Conservation (phyloP, 2,888 invertebrate species). For the Agriopis leucophaearia region DNA sequence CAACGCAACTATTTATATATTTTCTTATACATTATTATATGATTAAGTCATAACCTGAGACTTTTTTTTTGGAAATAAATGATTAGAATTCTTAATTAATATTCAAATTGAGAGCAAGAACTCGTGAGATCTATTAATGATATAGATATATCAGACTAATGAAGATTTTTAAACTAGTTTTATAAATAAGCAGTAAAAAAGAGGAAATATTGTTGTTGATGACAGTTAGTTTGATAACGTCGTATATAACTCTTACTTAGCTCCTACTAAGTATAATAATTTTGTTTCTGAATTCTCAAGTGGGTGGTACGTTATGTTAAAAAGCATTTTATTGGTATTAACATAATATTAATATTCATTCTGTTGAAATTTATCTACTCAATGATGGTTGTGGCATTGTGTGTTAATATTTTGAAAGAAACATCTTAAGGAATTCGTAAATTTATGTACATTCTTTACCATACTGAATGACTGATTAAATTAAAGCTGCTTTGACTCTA, state of each 20-base stretch:
- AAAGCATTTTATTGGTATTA: conserved; percentile 23
- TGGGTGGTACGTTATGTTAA: conserved; percentile 28
- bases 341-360: conserved; percentile 42
- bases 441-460: neutral
- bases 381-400: conserved; percentile 13
- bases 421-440: neutral
- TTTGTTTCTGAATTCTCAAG: conserved; percentile 13
- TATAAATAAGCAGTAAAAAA: conserved; percentile 54
- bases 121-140: conserved; percentile 12
- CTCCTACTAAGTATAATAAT: conserved; percentile 28
- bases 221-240: conserved; percentile 51
- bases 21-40: conserved; percentile 10
- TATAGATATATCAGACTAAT: conserved; percentile 28
- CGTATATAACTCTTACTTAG: conserved; percentile 47
- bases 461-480: neutral
- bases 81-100: conserved; percentile 23
- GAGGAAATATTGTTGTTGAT: conserved; percentile 43
- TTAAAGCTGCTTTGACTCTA: too few relatives aligned
- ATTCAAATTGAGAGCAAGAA: conserved; percentile 24
- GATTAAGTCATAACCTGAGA: conserved; percentile 20
- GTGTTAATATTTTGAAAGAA: conserved; percentile 31
- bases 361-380: conserved; percentile 4
- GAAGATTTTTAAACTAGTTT: conserved; percentile 33
- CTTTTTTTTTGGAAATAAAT: conserved; percentile 10
- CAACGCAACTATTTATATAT: neutral